Percentiles rank a stretch among this genome's conserved stretches.
These are phyloP conservation scores for Mycteria americana DNA, from an alignment of 2,797 vertebrate species.

Conservation along the genomic window DNA sequence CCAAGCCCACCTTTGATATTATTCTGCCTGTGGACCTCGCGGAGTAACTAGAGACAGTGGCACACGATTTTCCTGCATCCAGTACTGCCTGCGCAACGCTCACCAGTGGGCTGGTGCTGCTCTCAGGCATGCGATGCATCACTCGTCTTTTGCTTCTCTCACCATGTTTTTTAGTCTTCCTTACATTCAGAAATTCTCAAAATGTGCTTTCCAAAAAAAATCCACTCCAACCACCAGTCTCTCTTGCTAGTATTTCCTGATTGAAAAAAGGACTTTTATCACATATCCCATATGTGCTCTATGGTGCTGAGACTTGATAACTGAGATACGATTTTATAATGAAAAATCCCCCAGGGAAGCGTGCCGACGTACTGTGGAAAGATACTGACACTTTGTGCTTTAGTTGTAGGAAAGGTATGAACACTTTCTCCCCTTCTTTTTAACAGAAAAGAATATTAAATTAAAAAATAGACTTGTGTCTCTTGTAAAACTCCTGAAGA, in stretches of 20 bases:
- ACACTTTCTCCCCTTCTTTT: neutral
- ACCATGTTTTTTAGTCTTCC: neutral
- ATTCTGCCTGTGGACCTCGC: neutral
- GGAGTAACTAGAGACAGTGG: neutral
- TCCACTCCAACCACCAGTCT: neutral
- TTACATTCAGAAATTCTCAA: neutral
- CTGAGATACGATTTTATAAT: constrained; percentile 32
- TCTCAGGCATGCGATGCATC: neutral
- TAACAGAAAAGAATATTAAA: neutral
- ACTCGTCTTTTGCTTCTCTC: neutral
- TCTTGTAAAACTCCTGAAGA: neutral
- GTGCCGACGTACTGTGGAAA: constrained; percentile 15
- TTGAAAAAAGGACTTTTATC: neutral
- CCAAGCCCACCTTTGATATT: neutral
- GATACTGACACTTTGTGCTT: neutral
- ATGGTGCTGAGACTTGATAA: constrained; percentile 25
- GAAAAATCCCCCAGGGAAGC: constrained; percentile 11
- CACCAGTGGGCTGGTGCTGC: neutral
- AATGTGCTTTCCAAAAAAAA: neutral
- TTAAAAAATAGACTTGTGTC: neutral
- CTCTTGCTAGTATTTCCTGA: neutral
- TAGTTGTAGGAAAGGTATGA: constrained; percentile 5
- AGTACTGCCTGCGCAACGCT: neutral
- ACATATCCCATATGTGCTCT: constrained; percentile 14
- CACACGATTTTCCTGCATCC: neutral